Evolutionary conservation across 2,888 invertebrate genomes (phyloP).

Genomic region (Ophraella communa): DNA sequence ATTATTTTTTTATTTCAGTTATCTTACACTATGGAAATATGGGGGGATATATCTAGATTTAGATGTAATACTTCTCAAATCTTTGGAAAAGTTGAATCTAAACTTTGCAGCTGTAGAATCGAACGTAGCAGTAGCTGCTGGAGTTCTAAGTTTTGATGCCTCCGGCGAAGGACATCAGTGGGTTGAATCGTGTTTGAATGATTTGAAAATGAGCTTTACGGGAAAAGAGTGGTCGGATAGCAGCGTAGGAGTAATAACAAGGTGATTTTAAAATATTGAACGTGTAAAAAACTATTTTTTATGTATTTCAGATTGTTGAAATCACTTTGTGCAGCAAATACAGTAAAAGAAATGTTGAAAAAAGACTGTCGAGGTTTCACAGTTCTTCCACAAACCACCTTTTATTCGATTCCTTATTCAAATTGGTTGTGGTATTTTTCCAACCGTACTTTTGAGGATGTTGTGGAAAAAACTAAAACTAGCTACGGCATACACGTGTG

Average conservation of each 20-base stretch:
- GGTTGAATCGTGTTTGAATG: constrained; percentile 65
- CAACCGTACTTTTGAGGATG: constrained; percentile 55
- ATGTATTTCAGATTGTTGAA: constrained; percentile 60
- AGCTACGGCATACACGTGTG: constrained; percentile 65
- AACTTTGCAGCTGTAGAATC: constrained; percentile 72
- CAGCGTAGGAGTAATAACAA: constrained; percentile 73
- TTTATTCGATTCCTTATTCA: constrained; percentile 71
- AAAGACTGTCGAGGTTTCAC: constrained; percentile 68
- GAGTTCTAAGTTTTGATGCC: constrained; percentile 68
- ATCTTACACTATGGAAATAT: constrained; percentile 73
- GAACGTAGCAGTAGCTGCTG: constrained; percentile 67
- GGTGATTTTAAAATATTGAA: too few relatives aligned
- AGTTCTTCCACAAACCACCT: constrained; percentile 68
- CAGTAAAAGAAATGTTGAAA: constrained; percentile 62
- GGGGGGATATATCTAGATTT: constrained; percentile 80
- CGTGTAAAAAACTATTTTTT: not conserved
- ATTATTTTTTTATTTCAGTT: constrained; percentile 56
- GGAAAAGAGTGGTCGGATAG: constrained; percentile 68
- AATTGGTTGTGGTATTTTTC: constrained; percentile 69
- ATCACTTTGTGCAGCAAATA: constrained; percentile 63
- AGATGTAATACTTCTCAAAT: constrained; percentile 73
- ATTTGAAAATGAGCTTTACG: constrained; percentile 63
- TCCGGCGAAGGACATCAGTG: constrained; percentile 64
- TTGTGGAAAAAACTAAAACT: constrained; percentile 53
- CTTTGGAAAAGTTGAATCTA: constrained; percentile 62